phyloP scores from a whole-genome alignment of 1,140 invertebrate genomes.

The Hyles vespertilio region DNA sequence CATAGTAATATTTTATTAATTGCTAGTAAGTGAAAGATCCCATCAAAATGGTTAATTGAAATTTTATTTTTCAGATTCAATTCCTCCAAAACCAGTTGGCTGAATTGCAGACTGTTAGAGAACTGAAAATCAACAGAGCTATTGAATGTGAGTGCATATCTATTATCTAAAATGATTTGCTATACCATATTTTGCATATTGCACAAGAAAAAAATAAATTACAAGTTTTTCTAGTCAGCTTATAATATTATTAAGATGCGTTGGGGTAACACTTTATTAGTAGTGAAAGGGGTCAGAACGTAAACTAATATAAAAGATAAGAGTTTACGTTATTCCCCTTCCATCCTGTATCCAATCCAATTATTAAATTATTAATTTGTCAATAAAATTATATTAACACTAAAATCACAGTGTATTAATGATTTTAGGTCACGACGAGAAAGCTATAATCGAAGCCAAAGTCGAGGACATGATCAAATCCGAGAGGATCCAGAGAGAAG shows the following conservation, averaged over 20 bases:
- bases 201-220: too few species aligned
- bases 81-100: conserved; percentile 82
- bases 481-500: conserved; percentile 46
- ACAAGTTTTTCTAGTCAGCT: too few species aligned
- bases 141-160: conserved; percentile 71
- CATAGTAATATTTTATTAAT: too few species aligned
- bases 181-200: too few species aligned
- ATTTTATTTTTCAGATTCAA: conserved; percentile 45
- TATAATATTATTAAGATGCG: too few species aligned
- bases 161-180: not conserved
- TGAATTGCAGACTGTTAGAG: conserved; percentile 80
- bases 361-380: not conserved
- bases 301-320: too few species aligned
- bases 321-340: too few species aligned
- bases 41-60: not conserved
- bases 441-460: conserved; percentile 56
- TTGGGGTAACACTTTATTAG: too few species aligned
- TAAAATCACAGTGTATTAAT: too few species aligned
- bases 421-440: conserved; percentile 48
- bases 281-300: too few species aligned
- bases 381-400: not conserved
- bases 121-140: conserved; percentile 78
- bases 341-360: too few species aligned
- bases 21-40: too few species aligned
- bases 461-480: conserved; percentile 50